Evolutionary conservation across 64 coral and sea anemone species (phyloP).

Genomic region (Montipora efflorescens): DNA sequence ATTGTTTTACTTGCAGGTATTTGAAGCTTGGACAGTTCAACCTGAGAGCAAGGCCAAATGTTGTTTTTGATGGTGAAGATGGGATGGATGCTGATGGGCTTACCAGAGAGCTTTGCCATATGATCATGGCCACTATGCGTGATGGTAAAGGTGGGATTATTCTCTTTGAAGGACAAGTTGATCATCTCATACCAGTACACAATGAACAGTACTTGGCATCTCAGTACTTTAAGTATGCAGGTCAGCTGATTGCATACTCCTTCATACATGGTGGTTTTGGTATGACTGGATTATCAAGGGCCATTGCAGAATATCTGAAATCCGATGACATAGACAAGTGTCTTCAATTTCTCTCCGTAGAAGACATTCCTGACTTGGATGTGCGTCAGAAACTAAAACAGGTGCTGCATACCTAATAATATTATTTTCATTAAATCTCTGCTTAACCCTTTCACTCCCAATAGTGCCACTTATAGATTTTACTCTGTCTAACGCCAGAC

Average conservation of each 20-base stretch:
- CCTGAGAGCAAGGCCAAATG: slow-evolving; percentile 40
- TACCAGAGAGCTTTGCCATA: slow-evolving; percentile 52
- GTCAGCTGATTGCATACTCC: slow-evolving; percentile 40
- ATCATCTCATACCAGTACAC: slow-evolving; percentile 43
- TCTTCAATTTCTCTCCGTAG: background rate
- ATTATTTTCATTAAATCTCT: no score
- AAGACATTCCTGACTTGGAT: slow-evolving; percentile 23
- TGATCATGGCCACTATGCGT: slow-evolving; percentile 18
- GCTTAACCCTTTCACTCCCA: no score
- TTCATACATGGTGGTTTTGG: slow-evolving; percentile 42
- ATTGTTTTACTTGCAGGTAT: no score
- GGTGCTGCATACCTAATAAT: no score
- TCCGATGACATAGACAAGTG: slow-evolving; percentile 11
- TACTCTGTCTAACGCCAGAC: no score
- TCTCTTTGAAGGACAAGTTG: slow-evolving; percentile 26
- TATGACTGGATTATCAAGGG: slow-evolving; percentile 27
- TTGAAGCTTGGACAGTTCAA: slow-evolving; percentile 41
- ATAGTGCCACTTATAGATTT: no score
- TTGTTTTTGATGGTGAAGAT: slow-evolving; percentile 27
- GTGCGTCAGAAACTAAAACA: background rate
- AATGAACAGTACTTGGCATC: slow-evolving; percentile 43
- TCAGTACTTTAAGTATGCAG: slow-evolving; percentile 48
- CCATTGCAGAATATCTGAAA: slow-evolving; percentile 30
- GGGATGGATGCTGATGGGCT: slow-evolving; percentile 43
- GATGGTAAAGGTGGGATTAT: slow-evolving; percentile 26